phyloP scores from a whole-genome alignment of 2,113 vertebrate species.

The Stomatorhinus ivindoensis region DNA sequence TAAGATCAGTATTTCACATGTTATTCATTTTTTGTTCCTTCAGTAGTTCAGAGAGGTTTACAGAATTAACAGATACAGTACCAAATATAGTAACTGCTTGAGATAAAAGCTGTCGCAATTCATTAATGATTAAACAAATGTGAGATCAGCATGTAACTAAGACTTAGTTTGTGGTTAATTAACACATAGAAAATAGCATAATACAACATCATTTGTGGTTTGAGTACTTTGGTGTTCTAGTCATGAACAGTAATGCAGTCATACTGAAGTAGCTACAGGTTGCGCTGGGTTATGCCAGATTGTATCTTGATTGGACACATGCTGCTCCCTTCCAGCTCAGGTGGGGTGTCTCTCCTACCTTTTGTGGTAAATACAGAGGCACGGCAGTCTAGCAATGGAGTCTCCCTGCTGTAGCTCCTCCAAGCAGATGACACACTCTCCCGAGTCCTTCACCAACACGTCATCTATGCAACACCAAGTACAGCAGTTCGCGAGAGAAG shows the following conservation, averaged over 20 bases:
- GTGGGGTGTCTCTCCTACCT: slow-evolving; percentile 59
- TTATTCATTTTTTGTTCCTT: no score
- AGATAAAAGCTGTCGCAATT: neutral
- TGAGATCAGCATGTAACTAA: neutral
- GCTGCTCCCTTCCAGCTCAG: neutral
- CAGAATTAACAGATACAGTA: no score
- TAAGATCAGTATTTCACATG: no score
- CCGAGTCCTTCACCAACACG: slow-evolving; percentile 90
- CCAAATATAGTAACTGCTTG: no score
- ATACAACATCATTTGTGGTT: neutral
- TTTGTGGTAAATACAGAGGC: slow-evolving; percentile 99
- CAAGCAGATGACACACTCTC: slow-evolving; percentile 97
- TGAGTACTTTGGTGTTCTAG: neutral
- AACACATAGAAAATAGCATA: neutral
- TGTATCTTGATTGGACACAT: neutral
- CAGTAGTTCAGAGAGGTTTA: no score
- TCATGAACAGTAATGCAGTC: neutral
- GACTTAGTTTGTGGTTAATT: neutral
- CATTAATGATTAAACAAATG: neutral
- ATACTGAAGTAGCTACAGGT: neutral
- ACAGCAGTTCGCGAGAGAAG: neutral
- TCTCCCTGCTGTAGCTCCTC: slow-evolving; percentile 97
- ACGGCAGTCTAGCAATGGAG: slow-evolving; percentile 97
- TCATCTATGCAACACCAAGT: slow-evolving; percentile 68
- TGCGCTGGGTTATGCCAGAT: neutral